Conservation (phyloP, 2,113 vertebrate genomes). For the Neoarius graeffei region DNA sequence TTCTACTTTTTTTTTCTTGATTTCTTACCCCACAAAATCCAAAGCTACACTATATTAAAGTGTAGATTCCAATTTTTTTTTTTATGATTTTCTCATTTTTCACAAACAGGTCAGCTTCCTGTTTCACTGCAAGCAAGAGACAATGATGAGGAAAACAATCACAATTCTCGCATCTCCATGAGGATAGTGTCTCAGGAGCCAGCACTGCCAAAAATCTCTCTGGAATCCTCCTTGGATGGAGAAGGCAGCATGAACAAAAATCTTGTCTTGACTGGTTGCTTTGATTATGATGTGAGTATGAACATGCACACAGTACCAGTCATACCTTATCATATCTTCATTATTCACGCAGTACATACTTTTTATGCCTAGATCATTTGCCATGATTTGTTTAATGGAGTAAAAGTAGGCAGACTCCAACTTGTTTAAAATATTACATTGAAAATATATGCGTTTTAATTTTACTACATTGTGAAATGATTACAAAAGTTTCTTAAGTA, state of each 20-base stretch:
- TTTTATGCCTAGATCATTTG: background rate
- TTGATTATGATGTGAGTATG: slow-evolving; percentile 74
- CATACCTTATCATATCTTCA: background rate
- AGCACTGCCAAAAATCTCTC: slow-evolving; percentile 49
- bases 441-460: background rate
- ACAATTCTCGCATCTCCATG: slow-evolving; percentile 72
- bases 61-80: no score
- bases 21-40: no score
- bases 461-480: background rate
- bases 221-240: slow-evolving; percentile 19
- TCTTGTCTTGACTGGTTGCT: slow-evolving; percentile 70
- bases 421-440: background rate
- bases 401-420: background rate
- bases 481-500: background rate
- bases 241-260: slow-evolving; percentile 22
- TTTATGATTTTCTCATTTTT: no score
- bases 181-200: slow-evolving; percentile 68
- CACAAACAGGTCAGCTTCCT: slow-evolving; percentile 53
- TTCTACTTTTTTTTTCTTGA: no score
- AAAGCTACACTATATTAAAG: no score
- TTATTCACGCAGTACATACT: background rate
- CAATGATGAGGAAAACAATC: slow-evolving; percentile 51
- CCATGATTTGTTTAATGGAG: background rate
- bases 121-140: slow-evolving; percentile 48
- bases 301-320: background rate